These are phyloP conservation scores for Drosophila pseudotakahashii DNA, from an alignment of 2,888 invertebrate species.

Conservation along the genomic window DNA sequence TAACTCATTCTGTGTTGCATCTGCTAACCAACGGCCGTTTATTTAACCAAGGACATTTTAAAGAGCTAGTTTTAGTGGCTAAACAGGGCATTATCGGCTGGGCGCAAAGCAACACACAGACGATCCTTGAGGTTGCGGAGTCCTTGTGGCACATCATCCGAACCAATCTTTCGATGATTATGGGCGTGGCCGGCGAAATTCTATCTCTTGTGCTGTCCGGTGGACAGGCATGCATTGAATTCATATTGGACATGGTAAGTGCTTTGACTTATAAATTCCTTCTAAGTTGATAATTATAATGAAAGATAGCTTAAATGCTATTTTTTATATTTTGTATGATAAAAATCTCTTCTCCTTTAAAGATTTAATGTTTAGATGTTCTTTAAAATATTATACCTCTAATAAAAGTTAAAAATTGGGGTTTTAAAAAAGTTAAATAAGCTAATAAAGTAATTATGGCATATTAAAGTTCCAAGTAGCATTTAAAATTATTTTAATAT, in stretches of 20 bases:
- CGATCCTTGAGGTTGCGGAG: conserved; percentile 93
- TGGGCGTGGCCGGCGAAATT: conserved; percentile 94
- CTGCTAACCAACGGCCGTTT: conserved; percentile 82
- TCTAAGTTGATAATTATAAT: too few species aligned
- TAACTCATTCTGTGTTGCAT: conserved; percentile 78
- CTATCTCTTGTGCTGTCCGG: conserved; percentile 94
- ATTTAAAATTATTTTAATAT: too few species aligned
- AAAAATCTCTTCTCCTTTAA: too few species aligned
- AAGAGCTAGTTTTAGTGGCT: conserved; percentile 85
- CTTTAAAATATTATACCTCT: too few species aligned
- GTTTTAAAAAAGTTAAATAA: too few species aligned
- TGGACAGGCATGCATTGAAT: conserved; percentile 95
- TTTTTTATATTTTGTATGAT: too few species aligned
- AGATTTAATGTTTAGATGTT: too few species aligned
- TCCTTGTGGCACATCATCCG: conserved; percentile 95
- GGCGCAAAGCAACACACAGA: conserved; percentile 95
- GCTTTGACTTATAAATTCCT: too few species aligned
- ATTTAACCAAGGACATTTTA: conserved; percentile 84
- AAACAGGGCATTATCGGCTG: conserved; percentile 90
- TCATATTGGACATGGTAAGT: conserved; percentile 91
- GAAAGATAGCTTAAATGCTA: too few species aligned
- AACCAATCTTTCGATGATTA: conserved; percentile 94
- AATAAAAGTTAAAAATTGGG: too few species aligned
- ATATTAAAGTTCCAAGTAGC: too few species aligned
- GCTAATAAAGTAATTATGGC: too few species aligned